Base-by-base conservation (phyloP, 2,888 invertebrate genomes). In the Drosophila mulleri region DNA sequence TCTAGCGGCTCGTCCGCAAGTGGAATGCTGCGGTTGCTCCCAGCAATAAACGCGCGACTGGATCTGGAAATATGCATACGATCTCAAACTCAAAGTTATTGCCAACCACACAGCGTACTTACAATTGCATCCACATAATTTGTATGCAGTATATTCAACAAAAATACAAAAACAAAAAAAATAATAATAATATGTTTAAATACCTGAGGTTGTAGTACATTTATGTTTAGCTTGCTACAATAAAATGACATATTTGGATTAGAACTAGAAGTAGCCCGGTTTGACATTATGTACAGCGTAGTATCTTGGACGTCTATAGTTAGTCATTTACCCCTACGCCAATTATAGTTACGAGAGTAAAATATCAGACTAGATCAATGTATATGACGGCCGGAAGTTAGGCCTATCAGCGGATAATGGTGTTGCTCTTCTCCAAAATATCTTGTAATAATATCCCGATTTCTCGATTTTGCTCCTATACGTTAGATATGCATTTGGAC, bases 1-100 rank as follows among this genome's bases (percentile, higher is more conserved):
- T 47, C 32, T 7, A 32, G 16, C 14, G 14, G 41, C 7, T 74
- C 68, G 12, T 63, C 68, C 3, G 45, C 26, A 11, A 35, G 52
- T 32, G 29, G 18, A 35, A 20, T 50, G 9, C 32, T 44, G 6
- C 66, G 62, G 44, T 64, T 79, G 12, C 68, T 39, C 20, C 68
- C 72, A 18, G 80, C 64, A 26, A 72, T 32, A 9, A 79, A 67
- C 14, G 76, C 67, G 3, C 75, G 72, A 69, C 72, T 67, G n/a
- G 80, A 63, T 20, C 80, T 79, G 37, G 2, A 37, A 23, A 41
- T 5, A 41, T 1, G 6, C 23, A 7, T 6, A 4, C 7, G 1
- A 20, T 39, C 16, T 35, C 11, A 35, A 0, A 23, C 18, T 7
- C 26, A 12, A 29, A 20, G 8, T n/a, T 1, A 2, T 42, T 14